A percentile compares a stretch with the other conserved stretches of the same genome.
Conservation (phyloP, 2,113 vertebrate genomes). For the Oostethus manadensis region DNA sequence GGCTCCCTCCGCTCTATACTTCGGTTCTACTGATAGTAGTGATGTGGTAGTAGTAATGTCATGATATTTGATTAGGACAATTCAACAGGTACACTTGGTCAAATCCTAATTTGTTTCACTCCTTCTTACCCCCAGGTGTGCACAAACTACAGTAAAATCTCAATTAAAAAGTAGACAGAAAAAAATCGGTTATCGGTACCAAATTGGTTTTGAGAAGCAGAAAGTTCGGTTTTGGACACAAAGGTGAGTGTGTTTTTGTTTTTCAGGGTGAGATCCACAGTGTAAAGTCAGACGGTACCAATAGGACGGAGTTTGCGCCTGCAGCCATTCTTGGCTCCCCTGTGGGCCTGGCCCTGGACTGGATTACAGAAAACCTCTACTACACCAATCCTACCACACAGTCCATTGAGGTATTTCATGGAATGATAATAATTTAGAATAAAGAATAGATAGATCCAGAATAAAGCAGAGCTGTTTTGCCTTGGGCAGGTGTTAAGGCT, state of each 20-base stretch:
- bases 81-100: too few relatives aligned
- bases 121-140: too few relatives aligned
- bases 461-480: conserved; percentile 5
- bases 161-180: too few relatives aligned
- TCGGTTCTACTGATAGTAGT: too few relatives aligned
- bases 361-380: conserved; percentile 93
- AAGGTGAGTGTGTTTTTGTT: conserved; percentile 15
- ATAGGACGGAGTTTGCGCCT: conserved; percentile 86
- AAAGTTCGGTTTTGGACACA: background rate
- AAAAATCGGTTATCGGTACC: too few relatives aligned
- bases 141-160: too few relatives aligned
- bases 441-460: too few relatives aligned
- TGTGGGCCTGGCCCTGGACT: conserved; percentile 86
- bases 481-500: conserved; percentile 83
- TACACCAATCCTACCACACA: conserved; percentile 84
- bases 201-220: background rate
- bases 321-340: conserved; percentile 82
- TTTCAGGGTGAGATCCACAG: conserved; percentile 92
- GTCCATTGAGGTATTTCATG: conserved; percentile 79
- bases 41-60: too few relatives aligned
- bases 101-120: too few relatives aligned
- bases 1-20: too few relatives aligned
- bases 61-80: too few relatives aligned
- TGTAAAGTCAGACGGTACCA: conserved; percentile 87
- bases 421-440: too few relatives aligned